Base-by-base conservation (phyloP, 1,140 invertebrate species). In the Agrilus planipennis region DNA sequence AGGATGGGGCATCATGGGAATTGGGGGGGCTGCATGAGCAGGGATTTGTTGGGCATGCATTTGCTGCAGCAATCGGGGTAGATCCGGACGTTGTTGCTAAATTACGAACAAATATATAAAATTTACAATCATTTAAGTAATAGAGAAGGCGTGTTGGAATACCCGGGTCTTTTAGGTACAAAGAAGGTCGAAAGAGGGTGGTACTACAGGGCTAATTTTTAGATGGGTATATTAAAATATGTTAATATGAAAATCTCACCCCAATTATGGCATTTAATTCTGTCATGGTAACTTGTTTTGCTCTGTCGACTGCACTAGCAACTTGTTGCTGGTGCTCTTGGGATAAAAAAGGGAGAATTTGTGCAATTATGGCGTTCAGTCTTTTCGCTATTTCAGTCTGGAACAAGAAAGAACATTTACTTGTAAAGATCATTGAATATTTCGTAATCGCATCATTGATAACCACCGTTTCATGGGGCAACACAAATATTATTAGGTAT, bases 261-360 rank as follows among this genome's bases (percentile, higher is more conserved):
- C 87, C 86, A 61, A 92, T 90, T 52, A 93, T 91, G 39, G 88
- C 79, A 64, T 96, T 95, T 34, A 97, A 73, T 69, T 97, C 92
- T 30, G 90, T 87, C 90, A 96, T 96, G 49, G 92, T 96, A 51
- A 99, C 89, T 74, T 98, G 92, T 71, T 99, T 98, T 46, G 95
- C 94, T 60, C 95, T 72, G 66, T 99, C 95, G 30, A 98, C 88
- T 3, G 95, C 93, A 44, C 87, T 84, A n/a, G 91, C 88, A 39
- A 98, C 93, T 71, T 96, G 91, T 69, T 93, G 89, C 63, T 98
- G 93, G 65, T 98, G 94, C 72, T 96, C 93, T 73, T 94, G 90
- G 45, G 89, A 89, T 53, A 98, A 75, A 68, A 92, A 95, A 50
- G 93, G 92, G 64, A 97, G 75, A 54, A 97, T 86, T 71, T 98